Base-by-base conservation (phyloP, 1,140 invertebrate genomes). In the Polypedilum pembai region DNA sequence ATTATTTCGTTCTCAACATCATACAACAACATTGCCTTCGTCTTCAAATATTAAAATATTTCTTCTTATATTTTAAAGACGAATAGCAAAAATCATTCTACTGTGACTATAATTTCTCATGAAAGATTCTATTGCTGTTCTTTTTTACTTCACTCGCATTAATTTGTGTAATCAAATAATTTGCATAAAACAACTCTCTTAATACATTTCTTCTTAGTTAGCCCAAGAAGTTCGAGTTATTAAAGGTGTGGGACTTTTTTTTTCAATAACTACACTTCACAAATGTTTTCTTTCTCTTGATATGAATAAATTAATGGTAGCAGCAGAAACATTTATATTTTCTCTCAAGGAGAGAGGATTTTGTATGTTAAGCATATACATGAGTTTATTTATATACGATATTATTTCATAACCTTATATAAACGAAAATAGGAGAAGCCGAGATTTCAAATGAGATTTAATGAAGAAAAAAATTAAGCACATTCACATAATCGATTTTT, bases 351-450 rank as follows among this genome's bases (percentile, higher is more conserved):
- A 33, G 24, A 33, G 24, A 33, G 12, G 45, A 56, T 56, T 56
- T 56, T n/a, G 45, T 56, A n/a, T 56, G 45, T 56, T 56, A 56
- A 56, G 15, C n/a, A 56, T 8, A 56, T 56, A n/a, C n/a, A 56
- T 15, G n/a, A 56, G 15, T 56, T 12, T 56, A 56, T 56, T 4
- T 56, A 56, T 12, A 56, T 56, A n/a, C n/a, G n/a, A n/a, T n/a
- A 56, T 56, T n/a, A 56, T 56, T 56, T 56, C 45, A 56, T 56
- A 56, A 56, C 45, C 45, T 56, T 56, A 56, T 56, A 56, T n/a
- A 56, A 12, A 56, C 12, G 8, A 56, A n/a, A 56, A 45, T 8
- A 45, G 15, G 12, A 56, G 45, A 56, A 56, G 45, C 45, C 45
- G 12, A n/a, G 24, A 33, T 33, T 5, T 33, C n/a, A 33, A 33